Evolutionary conservation across 2,113 vertebrate genomes (phyloP).

Genomic region (Ellobius talpinus): DNA sequence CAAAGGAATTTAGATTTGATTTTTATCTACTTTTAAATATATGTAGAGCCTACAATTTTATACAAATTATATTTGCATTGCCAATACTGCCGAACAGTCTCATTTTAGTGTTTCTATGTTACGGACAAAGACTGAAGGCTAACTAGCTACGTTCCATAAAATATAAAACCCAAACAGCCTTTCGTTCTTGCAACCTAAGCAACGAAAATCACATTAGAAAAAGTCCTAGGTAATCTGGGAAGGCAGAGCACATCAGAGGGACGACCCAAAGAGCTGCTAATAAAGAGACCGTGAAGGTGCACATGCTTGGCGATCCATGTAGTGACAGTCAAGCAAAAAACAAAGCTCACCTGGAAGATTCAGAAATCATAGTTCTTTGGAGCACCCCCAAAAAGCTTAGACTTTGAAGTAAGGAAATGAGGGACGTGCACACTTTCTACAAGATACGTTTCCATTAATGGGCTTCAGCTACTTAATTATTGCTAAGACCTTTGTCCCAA

Average conservation of each 20-base stretch:
- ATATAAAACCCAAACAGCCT: constrained; percentile 1
- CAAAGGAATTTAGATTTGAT: constrained; percentile 10
- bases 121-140: not conserved
- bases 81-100: not conserved
- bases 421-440: not conserved
- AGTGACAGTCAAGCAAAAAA: not conserved
- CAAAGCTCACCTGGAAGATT: not conserved
- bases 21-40: constrained; percentile 51
- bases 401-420: not conserved
- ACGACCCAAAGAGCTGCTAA: constrained; percentile 45
- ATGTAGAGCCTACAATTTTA: not conserved
- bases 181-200: constrained; percentile 1
- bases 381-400: not conserved
- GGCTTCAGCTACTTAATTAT: constrained; percentile 69
- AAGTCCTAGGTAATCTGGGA: not conserved
- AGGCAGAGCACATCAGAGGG: not conserved
- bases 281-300: not conserved
- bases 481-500: constrained; percentile 72
- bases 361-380: not conserved
- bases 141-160: not conserved
- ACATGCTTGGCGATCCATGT: not conserved
- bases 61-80: constrained; percentile 1
- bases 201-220: not conserved
- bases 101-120: not conserved
- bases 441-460: constrained; percentile 72